phyloP scores from a whole-genome alignment of 2,113 vertebrate genomes.

The Amphiprion percula region DNA sequence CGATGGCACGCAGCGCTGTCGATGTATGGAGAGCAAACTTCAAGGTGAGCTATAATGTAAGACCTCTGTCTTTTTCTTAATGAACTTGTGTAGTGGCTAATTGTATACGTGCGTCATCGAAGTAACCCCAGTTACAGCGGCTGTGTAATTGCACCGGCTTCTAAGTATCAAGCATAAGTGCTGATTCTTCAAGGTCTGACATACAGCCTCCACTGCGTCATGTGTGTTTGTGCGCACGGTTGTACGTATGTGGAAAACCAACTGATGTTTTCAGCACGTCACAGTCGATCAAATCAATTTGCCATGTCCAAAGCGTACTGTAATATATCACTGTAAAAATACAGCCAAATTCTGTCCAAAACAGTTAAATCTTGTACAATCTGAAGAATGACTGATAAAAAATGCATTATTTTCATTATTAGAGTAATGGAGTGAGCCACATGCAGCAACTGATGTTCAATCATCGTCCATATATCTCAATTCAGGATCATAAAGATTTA shows the following conservation, averaged over 20 bases:
- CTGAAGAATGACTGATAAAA: too few relatives aligned
- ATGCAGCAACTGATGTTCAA: too few relatives aligned
- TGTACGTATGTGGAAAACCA: not conserved
- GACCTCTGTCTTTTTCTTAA: constrained; percentile 50
- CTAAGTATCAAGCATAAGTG: constrained; percentile 42
- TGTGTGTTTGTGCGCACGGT: not conserved
- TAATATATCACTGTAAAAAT: too few relatives aligned
- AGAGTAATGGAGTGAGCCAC: too few relatives aligned
- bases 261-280: not conserved
- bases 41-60: constrained; percentile 42
- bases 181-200: constrained; percentile 17
- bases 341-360: too few relatives aligned
- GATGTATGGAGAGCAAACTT: constrained; percentile 32
- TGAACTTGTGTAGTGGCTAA: constrained; percentile 55
- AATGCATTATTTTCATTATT: too few relatives aligned
- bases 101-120: constrained; percentile 30
- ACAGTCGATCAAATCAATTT: not conserved
- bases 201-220: not conserved
- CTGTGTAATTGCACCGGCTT: constrained; percentile 9
- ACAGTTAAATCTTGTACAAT: too few relatives aligned
- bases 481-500: too few relatives aligned
- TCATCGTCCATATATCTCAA: too few relatives aligned
- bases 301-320: not conserved
- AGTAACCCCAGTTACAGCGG: constrained; percentile 31
- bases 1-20: constrained; percentile 22